Conservation (phyloP, 2,888 invertebrate genomes). For the Cheilosia vulpina region DNA sequence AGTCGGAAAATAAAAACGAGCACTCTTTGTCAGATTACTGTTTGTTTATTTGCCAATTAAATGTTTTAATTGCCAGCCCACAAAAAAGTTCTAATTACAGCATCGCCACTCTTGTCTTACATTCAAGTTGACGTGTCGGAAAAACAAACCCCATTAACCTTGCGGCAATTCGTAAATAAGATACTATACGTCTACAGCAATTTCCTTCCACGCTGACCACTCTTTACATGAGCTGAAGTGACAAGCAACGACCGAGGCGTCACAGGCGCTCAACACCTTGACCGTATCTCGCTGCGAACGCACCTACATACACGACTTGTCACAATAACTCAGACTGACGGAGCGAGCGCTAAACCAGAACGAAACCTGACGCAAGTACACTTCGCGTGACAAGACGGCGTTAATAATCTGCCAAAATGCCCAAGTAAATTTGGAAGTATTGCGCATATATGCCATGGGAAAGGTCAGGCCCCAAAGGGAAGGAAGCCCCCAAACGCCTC, state of each 20-base stretch:
- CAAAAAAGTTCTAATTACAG: conserved; percentile 48
- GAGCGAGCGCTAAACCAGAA: conserved; percentile 43
- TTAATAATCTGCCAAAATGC: conserved; percentile 53
- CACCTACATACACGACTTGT: conserved; percentile 37
- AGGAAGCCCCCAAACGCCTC: conserved; percentile 56
- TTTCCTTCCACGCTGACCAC: conserved; percentile 45
- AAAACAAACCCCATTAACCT: conserved; percentile 57
- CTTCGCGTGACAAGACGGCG: conserved; percentile 59
- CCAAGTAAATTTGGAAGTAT: conserved; percentile 26
- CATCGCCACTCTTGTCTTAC: conserved; percentile 49
- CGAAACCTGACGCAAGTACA: conserved; percentile 32
- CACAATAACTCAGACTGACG: conserved; percentile 59
- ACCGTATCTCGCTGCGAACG: conserved; percentile 31
- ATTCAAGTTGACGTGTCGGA: conserved; percentile 34
- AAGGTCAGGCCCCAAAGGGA: conserved; percentile 64
- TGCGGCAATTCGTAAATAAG: conserved; percentile 63
- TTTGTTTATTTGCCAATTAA: conserved; percentile 53
- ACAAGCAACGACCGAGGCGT: conserved; percentile 53
- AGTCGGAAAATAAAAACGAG: conserved; percentile 13
- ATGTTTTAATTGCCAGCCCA: conserved; percentile 29
- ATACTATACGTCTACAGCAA: conserved; percentile 26
- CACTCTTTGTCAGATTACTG: not conserved
- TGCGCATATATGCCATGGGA: conserved; percentile 31
- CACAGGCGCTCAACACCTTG: conserved; percentile 54
- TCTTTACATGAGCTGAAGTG: conserved; percentile 60